phyloP scores from a whole-genome alignment of 1,140 invertebrate genomes.

The Amphibalanus amphitrite region DNA sequence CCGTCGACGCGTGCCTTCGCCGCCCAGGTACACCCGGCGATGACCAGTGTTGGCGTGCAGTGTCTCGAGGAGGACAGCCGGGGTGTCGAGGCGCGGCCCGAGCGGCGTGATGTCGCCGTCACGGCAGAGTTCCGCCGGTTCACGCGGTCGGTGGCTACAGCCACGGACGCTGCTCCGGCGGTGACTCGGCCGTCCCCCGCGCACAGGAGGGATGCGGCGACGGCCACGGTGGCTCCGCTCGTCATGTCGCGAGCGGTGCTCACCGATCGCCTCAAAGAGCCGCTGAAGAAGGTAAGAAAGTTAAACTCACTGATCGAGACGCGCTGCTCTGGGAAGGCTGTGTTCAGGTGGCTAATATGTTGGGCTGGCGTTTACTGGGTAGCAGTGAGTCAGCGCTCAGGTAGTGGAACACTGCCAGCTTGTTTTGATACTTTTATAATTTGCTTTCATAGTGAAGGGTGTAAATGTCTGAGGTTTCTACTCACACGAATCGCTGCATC shows the following conservation, averaged over 20 bases:
- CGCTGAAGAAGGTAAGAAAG: neutral
- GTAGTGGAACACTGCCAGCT: no score
- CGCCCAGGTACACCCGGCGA: neutral
- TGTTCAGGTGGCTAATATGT: no score
- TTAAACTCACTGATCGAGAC: no score
- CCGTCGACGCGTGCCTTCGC: neutral
- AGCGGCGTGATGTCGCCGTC: neutral
- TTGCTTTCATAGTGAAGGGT: no score
- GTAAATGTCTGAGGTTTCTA: no score
- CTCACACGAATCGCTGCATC: no score
- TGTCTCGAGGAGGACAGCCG: neutral
- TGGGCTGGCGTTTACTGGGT: no score
- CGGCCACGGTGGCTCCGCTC: neutral
- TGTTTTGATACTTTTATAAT: no score
- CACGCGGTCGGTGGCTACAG: neutral
- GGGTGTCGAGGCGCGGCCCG: neutral
- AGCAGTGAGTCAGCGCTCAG: no score
- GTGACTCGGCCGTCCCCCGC: no score
- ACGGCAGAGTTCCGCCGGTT: neutral
- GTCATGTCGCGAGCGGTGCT: neutral
- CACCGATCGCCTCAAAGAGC: neutral
- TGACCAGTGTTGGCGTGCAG: neutral
- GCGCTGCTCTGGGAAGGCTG: no score
- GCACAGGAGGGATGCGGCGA: neutral
- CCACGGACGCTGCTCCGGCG: neutral